Percentiles rank a stretch among this genome's conserved stretches.
Evolutionary conservation across 2,797 vertebrate genomes (phyloP).

Genomic region (Cossypha heuglini): DNA sequence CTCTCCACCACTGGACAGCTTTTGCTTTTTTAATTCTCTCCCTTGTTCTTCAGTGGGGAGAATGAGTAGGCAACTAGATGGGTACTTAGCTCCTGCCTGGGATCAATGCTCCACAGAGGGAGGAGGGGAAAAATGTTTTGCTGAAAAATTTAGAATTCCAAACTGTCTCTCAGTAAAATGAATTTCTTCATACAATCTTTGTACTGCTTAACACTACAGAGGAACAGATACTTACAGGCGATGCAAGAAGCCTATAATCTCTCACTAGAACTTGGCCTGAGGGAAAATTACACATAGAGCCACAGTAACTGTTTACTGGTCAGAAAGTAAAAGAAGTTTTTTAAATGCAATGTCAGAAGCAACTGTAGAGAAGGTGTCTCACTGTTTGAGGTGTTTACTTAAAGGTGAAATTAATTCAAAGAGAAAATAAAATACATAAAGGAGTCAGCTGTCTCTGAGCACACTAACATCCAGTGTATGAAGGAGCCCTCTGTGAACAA

Average conservation of each 20-base stretch:
- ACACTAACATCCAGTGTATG: neutral
- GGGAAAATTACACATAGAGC: neutral
- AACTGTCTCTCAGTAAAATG: neutral
- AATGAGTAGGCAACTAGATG: neutral
- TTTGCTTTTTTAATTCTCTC: neutral
- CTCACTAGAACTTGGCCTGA: neutral
- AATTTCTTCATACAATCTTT: neutral
- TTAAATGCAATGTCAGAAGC: neutral
- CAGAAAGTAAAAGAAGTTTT: neutral
- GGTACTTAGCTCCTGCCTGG: neutral
- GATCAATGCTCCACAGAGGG: fast-evolving
- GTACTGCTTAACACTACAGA: neutral
- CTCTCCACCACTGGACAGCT: neutral
- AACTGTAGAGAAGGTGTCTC: neutral
- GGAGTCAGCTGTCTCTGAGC: neutral
- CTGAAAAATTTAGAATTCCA: neutral
- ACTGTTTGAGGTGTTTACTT: neutral
- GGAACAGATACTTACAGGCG: neutral
- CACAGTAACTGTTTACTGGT: neutral
- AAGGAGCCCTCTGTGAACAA: neutral
- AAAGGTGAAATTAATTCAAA: neutral
- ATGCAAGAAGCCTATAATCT: neutral
- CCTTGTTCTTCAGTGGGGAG: neutral
- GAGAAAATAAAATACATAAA: neutral
- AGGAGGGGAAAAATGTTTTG: neutral